Evolutionary conservation across 2,113 vertebrate genomes (phyloP).

Genomic region (Hippotragus niger): DNA sequence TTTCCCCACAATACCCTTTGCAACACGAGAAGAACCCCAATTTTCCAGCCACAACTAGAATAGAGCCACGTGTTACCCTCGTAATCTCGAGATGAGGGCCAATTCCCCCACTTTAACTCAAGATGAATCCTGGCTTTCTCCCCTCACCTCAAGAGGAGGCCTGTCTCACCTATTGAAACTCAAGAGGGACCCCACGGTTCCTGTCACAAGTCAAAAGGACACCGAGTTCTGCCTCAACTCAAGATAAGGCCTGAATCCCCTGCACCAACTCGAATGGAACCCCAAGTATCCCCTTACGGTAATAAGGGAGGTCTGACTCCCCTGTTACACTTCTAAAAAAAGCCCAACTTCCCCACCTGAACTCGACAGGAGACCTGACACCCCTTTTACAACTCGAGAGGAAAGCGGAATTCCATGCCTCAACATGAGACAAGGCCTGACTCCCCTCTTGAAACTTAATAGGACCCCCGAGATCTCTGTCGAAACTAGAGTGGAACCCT

Average conservation of each 20-base stretch:
- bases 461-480: not conserved
- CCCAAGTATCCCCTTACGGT: not conserved
- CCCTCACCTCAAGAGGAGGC: not conserved
- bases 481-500: not conserved
- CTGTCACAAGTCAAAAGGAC: not conserved
- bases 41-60: not conserved
- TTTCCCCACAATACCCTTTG: not conserved
- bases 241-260: not conserved
- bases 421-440: not conserved
- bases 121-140: not conserved
- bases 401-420: not conserved
- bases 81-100: rapidly evolving
- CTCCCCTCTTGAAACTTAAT: not conserved
- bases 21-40: not conserved
- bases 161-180: not conserved
- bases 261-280: not conserved
- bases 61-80: not conserved
- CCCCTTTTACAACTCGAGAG: not conserved
- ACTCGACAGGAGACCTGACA: not conserved
- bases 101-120: not conserved
- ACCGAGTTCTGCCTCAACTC: not conserved
- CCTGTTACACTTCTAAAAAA: not conserved
- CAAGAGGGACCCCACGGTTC: rapidly evolving
- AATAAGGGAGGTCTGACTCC: not conserved
- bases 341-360: not conserved